Evolutionary conservation across 1,140 invertebrate genomes (phyloP).

Genomic region (Phenacoccus solenopsis): DNA sequence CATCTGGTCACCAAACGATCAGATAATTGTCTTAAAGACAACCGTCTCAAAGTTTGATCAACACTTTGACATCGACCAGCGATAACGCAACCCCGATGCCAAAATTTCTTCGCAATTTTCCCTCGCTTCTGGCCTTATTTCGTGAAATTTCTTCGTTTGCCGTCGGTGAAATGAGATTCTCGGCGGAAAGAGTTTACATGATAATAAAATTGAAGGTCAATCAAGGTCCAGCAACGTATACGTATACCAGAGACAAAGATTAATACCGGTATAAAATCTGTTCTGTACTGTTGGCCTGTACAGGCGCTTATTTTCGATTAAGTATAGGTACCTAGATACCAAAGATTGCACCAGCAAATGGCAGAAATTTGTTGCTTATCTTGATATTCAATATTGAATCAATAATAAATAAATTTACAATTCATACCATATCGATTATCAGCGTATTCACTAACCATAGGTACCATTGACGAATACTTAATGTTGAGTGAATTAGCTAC

Average conservation of each 20-base stretch:
- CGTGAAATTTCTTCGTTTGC: not conserved
- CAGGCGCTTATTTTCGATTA: no score
- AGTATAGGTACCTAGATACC: no score
- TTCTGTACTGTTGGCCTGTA: not conserved
- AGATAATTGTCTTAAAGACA: not conserved
- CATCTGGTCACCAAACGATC: conserved; percentile 9
- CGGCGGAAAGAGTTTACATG: not conserved
- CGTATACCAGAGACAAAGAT: conserved; percentile 11
- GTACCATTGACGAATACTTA: no score
- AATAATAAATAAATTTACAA: no score
- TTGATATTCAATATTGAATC: not conserved
- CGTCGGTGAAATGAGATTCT: not conserved
- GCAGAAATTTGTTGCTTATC: not conserved
- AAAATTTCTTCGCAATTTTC: not conserved
- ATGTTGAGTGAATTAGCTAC: no score
- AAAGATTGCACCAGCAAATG: not conserved
- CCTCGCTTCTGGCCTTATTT: not conserved
- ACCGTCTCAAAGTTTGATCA: not conserved
- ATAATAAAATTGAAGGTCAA: conserved; percentile 18
- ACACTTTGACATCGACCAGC: not conserved
- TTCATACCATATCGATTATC: no score
- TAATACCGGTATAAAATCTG: conserved; percentile 7
- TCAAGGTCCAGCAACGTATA: conserved; percentile 10
- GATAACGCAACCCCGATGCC: not conserved
- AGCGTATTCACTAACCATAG: no score